Base-by-base conservation (phyloP, 2,113 vertebrate genomes). In the Cyphomyrus discorhynchus region DNA sequence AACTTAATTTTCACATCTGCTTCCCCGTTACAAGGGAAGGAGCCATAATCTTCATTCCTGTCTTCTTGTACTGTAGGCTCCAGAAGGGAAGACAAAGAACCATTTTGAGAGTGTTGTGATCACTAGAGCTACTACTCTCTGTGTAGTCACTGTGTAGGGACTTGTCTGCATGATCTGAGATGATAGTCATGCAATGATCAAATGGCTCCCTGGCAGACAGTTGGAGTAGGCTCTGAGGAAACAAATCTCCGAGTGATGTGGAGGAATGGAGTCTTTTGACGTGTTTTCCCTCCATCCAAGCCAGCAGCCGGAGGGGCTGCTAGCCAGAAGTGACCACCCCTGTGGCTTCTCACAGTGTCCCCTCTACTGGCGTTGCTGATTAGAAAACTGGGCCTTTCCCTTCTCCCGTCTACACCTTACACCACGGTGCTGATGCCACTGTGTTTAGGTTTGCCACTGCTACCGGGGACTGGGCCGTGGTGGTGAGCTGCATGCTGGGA, bases 361-460 rank as follows among this genome's bases (percentile, higher is more conserved):
- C 53, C 24, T 58, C 66, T 92, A 87, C 90, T 89, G 90, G 27
- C 15, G 39, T 31, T 13, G 42, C 52, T n/a, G n/a, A 27, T 82
- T 45, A 77, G 46, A 89, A 90, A 90, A 24, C 62, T 31, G 53
- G 45, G 70, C 58, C 80, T 50, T 66, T 83, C 58, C 66, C 88
- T 19, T 82, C 53, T 27, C 42, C 8, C 46, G 13, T 35, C 86
- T 45, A 88, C 92, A 89, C 90, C 90, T 96, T 95, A 98, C 95
- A 99, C 98, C 93, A 99, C 96, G 91, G 98, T 99, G 97, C 98
- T 99, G 96, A 99, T 98, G 93, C 97, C 98, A 46, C 98, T 98
- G 96, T 98, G 97, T 93, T 98, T 99, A 93, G 96, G 94, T 96
- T 99, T 99, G 93, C 96, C 93, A 93, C 96, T 96, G 91, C 96